These are phyloP conservation scores for Pheosia gnoma DNA, from an alignment of 2,888 invertebrate genomes.

Conservation along the genomic window DNA sequence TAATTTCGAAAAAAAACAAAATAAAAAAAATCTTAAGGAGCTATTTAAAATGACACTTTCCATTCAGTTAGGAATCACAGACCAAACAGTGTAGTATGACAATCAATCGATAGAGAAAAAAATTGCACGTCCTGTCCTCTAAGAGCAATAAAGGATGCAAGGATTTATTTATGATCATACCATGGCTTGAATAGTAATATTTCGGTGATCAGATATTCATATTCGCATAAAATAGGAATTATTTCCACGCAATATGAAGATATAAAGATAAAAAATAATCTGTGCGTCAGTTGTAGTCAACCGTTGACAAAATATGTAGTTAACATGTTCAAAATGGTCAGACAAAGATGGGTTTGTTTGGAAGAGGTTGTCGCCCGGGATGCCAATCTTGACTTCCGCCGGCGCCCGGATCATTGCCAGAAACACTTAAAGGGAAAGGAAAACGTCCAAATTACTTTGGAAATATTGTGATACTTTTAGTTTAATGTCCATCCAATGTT, in stretches of 20 bases:
- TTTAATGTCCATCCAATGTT: slow-evolving; percentile 6
- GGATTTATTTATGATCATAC: slow-evolving; percentile 26
- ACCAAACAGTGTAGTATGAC: background rate
- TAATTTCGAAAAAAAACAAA: too few relatives aligned
- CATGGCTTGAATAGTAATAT: slow-evolving; percentile 30
- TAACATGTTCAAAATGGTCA: slow-evolving; percentile 27
- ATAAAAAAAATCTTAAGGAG: too few relatives aligned
- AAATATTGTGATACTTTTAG: slow-evolving; percentile 14
- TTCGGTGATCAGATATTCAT: slow-evolving; percentile 15
- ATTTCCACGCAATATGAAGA: slow-evolving; percentile 6
- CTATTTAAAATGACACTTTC: too few relatives aligned
- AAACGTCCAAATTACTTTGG: slow-evolving; percentile 21
- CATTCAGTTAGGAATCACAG: background rate
- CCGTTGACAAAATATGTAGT: background rate
- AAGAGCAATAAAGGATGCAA: slow-evolving; percentile 21
- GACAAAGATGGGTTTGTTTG: slow-evolving; percentile 60
- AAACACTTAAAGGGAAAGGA: slow-evolving; percentile 62
- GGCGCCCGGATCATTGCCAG: slow-evolving; percentile 74
- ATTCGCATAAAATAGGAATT: slow-evolving; percentile 5
- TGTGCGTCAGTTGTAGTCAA: slow-evolving; percentile 11
- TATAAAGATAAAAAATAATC: slow-evolving; percentile 8
- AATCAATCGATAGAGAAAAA: slow-evolving; percentile 10
- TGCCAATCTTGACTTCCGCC: slow-evolving; percentile 73
- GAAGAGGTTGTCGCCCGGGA: slow-evolving; percentile 66
- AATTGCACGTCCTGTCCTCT: slow-evolving; percentile 12